Conservation (phyloP, 2,797 vertebrate species). For the Bovichtus diacanthus region DNA sequence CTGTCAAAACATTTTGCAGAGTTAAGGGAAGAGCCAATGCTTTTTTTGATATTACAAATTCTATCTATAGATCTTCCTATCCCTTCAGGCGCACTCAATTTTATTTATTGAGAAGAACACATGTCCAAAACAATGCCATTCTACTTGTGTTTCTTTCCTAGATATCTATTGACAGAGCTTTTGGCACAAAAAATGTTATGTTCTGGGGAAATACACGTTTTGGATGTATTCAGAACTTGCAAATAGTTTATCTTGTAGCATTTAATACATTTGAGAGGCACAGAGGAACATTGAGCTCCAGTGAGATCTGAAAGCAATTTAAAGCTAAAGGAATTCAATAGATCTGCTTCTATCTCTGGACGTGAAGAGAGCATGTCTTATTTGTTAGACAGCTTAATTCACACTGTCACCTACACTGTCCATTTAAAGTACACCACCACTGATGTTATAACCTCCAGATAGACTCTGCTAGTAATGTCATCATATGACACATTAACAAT, state of each 20-base stretch:
- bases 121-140: background rate
- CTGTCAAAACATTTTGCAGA: constrained; percentile 30
- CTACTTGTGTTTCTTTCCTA: background rate
- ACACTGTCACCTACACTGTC: constrained; percentile 62
- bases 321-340: constrained; percentile 32
- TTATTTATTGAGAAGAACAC: constrained; percentile 12
- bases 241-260: background rate
- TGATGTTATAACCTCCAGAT: constrained; percentile 53
- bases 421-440: constrained; percentile 45
- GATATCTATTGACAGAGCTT: background rate
- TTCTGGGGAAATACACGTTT: background rate
- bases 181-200: background rate
- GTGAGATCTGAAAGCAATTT: constrained; percentile 4
- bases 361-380: constrained; percentile 27
- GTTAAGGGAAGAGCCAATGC: constrained; percentile 1
- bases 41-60: constrained; percentile 8
- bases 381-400: constrained; percentile 64
- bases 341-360: constrained; percentile 37
- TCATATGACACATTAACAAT: constrained; percentile 57
- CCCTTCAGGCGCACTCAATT: constrained; percentile 4
- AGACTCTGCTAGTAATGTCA: constrained; percentile 52
- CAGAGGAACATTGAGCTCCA: background rate
- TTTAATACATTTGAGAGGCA: constrained; percentile 5
- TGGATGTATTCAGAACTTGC: constrained; percentile 7
- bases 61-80: background rate